Conservation (phyloP, 2,888 invertebrate species). For the Operophtera brumata region DNA sequence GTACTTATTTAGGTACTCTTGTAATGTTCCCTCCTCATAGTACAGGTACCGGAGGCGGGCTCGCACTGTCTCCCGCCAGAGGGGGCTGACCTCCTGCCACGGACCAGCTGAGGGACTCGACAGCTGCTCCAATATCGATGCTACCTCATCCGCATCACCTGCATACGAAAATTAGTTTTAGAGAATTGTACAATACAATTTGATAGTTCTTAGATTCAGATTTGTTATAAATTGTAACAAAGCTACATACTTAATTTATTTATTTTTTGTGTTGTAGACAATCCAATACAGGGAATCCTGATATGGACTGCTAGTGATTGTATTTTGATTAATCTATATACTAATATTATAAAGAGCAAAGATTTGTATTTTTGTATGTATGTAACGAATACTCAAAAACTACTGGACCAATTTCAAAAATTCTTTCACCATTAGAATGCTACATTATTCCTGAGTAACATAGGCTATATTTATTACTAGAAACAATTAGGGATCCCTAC, state of each 20-base stretch:
- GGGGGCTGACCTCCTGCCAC: constrained; percentile 3
- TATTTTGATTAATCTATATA: too few relatives aligned
- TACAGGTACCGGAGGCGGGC: constrained; percentile 2
- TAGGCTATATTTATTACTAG: not conserved
- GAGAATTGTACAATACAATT: not conserved
- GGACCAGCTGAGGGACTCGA: constrained; percentile 2
- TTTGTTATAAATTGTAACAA: not conserved
- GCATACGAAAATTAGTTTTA: too few relatives aligned
- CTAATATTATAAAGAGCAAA: too few relatives aligned
- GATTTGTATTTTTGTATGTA: too few relatives aligned
- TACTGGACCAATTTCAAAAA: not conserved
- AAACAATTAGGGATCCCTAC: not conserved
- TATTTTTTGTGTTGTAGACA: too few relatives aligned
- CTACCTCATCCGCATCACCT: not conserved
- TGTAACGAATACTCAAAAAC: not conserved
- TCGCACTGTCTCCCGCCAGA: constrained; percentile 4
- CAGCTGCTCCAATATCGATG: not conserved
- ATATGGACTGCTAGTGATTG: too few relatives aligned
- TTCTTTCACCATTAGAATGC: not conserved
- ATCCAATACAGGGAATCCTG: too few relatives aligned
- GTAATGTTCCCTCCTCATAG: constrained; percentile 1
- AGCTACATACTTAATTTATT: not conserved
- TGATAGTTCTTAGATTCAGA: not conserved
- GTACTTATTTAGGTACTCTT: not conserved
- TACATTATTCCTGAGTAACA: not conserved